Base-by-base conservation (phyloP, 1,140 invertebrate genomes). In the Magallana angulata region DNA sequence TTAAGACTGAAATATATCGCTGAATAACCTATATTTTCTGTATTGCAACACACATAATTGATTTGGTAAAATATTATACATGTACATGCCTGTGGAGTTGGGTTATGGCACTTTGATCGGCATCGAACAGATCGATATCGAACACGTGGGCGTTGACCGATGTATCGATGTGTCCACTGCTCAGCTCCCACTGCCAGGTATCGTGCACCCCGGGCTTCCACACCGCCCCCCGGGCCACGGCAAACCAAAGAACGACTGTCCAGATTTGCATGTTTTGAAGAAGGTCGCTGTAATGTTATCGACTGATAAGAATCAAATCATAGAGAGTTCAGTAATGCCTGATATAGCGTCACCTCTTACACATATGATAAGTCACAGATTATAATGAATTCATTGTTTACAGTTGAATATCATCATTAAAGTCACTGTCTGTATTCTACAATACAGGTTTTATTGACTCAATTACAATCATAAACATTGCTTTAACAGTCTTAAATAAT, bases 71-170 rank as follows among this genome's bases (percentile, higher is more conserved):
- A 48, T 4, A 48, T 48, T 48, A 48, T 12, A 9, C 11, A 71
- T 36, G 18, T 71, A 11, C 18, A 14, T 76, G 24, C 68, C 68
- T 76, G 68, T 76, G 68, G 36, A 76, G 68, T 76, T 76, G 30
- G 36, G 24, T 30, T 8, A 76, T 76, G 2, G 68, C 24, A 82
- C 56, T 57, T n/a, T 82, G 56, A 14, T 58, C 81, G 14, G 48
- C 87, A 80, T 90, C 89, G 68, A 88, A 90, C 60, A 91, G 68
- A 80, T 91, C 90, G 11, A 91, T 83, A 76, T 91, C 90, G 84
- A 86, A 91, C 48, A 90, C 86, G 7, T 86, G 14, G 5, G 87
- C 90, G 48, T 85, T 57, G 11, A 89, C 62, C 36, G 24, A 62
- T 16, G 85, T 86, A 64, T 89, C 71, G 2, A 90, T 71, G 8